Conservation (phyloP, 2,113 vertebrate genomes). For the Sceloporus tristichus region DNA sequence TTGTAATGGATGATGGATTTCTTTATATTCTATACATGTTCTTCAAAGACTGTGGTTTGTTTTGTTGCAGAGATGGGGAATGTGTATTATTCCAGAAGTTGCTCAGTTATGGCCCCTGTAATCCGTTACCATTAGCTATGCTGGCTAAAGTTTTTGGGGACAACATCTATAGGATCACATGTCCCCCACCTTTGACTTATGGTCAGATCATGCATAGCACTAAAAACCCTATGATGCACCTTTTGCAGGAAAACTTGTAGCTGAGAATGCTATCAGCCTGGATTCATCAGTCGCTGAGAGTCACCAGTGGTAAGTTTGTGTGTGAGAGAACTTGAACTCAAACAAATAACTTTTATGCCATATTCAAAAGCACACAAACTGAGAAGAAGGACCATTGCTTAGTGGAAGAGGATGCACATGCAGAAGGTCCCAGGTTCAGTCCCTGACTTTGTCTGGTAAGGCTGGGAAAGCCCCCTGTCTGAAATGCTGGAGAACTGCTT, state of each 20-base stretch:
- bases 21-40: background rate
- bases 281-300: slow-evolving; percentile 88
- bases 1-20: background rate
- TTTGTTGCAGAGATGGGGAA: too few species aligned
- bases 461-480: background rate
- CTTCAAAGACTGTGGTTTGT: background rate
- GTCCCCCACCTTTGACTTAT: background rate
- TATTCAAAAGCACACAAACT: background rate
- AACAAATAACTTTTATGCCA: background rate
- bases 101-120: too few species aligned
- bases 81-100: too few species aligned
- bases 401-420: too few species aligned
- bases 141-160: background rate
- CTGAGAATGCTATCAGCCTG: slow-evolving; percentile 86
- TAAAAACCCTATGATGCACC: slow-evolving; percentile 41
- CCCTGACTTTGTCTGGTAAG: background rate
- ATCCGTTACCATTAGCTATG: too few species aligned
- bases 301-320: slow-evolving; percentile 91
- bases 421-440: too few species aligned
- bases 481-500: background rate
- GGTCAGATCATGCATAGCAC: background rate
- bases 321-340: background rate
- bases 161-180: too few species aligned
- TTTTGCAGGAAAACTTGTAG: slow-evolving; percentile 86
- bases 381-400: background rate